Base-by-base conservation (phyloP, 2,888 invertebrate genomes). In the Dione juno region DNA sequence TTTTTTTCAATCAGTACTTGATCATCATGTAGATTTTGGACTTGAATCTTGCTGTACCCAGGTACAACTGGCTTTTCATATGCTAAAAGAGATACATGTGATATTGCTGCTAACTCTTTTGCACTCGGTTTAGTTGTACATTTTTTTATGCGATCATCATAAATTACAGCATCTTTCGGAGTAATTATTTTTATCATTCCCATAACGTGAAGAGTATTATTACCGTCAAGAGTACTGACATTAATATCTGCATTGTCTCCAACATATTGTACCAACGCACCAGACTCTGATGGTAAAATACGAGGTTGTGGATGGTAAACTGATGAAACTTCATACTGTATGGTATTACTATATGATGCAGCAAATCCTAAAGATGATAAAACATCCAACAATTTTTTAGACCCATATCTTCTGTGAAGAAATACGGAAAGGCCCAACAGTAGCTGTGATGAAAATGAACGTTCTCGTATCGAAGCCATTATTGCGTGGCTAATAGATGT, bases 281-380 rank as follows among this genome's bases (percentile, higher is more conserved):
- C 81, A 74, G 77, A 71, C 74, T 82, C 79, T 79, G 82, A 77
- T 76, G 78, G 68, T 79, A 81, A 75, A 79, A 84, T 79, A 80
- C 76, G 79, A 82, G 81, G 81, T 65, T 77, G 77, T 63, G 78
- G 82, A 76, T 79, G 78, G 63, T 79, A 81, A 82, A 82, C 80
- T 74, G 77, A 69, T 79, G 81, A 79, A 75, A 78, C 73, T 79
- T 83, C 82, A 77, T 81, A 78, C 72, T 70, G 63, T 68, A 77
- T 61, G 43, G 78, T 76, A 78, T 79, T 65, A 73, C 73, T 80
- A 80, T 84, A 84, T 40, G 83, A 77, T 74, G 83, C 84, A 66
- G 74, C 74, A 76, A 83, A 82, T 77, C 82, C 80, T 48, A 84
- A 83, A 74, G 65, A 71, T 54, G 80, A 82, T 73, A 82, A 80